Conservation (phyloP, 2,797 vertebrate species). For the Tolypeutes matacus region DNA sequence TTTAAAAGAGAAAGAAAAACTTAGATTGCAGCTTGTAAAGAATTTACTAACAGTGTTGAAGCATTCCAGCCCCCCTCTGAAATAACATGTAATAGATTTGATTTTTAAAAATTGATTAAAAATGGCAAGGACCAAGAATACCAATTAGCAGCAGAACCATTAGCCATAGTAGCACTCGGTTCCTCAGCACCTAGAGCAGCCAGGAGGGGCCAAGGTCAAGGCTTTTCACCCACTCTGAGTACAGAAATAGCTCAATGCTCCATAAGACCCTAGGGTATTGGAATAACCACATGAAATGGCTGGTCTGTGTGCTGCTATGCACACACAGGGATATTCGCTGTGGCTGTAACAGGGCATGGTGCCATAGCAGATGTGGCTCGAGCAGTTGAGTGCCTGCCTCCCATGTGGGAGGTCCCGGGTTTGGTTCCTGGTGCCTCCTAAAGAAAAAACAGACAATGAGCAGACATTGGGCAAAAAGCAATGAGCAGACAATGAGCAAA, state of each 20-base stretch:
- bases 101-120: constrained; percentile 58
- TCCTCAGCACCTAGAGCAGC: constrained; percentile 82
- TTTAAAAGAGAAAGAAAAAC: constrained; percentile 55
- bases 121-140: constrained; percentile 80
- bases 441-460: no score
- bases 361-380: no score
- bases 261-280: constrained; percentile 82
- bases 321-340: constrained; percentile 68
- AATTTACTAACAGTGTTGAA: background rate
- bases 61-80: background rate
- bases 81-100: background rate
- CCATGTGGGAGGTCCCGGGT: no score
- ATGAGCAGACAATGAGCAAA: no score
- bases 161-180: constrained; percentile 72
- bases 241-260: constrained; percentile 82
- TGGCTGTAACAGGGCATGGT: background rate
- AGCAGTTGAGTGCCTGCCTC: no score
- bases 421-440: no score
- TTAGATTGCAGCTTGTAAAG: background rate
- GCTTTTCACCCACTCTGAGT: constrained; percentile 74
- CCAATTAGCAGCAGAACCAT: constrained; percentile 76
- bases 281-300: constrained; percentile 83
- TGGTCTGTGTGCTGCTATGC: constrained; percentile 85
- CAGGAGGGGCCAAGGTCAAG: constrained; percentile 84
- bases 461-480: no score